These are phyloP conservation scores for Heliocidaris tuberculata DNA, from an alignment of 35 echinoderm and acorn worm species.

Conservation along the genomic window DNA sequence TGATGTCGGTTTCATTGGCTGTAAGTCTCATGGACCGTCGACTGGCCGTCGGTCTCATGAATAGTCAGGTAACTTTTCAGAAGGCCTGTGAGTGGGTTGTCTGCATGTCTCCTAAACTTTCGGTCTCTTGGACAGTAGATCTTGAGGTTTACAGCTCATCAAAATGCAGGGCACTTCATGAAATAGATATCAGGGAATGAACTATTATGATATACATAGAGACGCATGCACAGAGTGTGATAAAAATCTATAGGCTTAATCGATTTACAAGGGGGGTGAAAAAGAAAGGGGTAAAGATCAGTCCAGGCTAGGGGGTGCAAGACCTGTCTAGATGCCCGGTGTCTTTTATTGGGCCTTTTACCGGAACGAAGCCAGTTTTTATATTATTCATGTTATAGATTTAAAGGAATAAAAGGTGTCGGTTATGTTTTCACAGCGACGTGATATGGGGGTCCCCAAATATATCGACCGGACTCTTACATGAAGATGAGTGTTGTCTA, in stretches of 20 bases:
- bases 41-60: too few species aligned
- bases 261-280: neutral
- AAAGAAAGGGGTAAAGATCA: neutral
- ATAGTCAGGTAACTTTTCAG: too few species aligned
- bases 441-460: neutral
- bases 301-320: neutral
- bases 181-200: neutral
- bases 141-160: too few species aligned
- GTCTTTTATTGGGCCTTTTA: neutral
- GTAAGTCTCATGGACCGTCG: too few species aligned
- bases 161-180: neutral
- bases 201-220: neutral
- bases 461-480: neutral
- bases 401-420: neutral
- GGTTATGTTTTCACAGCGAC: neutral
- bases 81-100: too few species aligned
- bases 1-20: too few species aligned
- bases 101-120: too few species aligned
- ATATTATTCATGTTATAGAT: neutral
- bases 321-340: neutral
- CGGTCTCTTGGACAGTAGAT: too few species aligned
- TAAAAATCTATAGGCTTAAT: neutral
- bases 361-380: neutral
- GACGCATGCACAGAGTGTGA: neutral
- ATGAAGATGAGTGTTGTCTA: too few species aligned